Conservation (phyloP, 2,888 invertebrate species). For the Monopis laevigella region DNA sequence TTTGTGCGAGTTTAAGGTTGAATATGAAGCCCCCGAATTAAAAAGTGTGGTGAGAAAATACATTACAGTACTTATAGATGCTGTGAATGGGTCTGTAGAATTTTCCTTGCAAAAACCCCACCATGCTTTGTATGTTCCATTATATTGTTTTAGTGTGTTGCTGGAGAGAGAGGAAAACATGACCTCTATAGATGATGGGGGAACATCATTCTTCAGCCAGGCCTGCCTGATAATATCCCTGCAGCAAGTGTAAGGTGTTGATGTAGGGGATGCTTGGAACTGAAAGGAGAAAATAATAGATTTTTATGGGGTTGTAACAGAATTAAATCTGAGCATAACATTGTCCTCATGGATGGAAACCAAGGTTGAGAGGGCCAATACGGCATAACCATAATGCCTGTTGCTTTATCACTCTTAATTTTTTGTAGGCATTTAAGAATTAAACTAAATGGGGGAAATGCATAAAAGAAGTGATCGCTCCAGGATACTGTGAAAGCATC, state of each 20-base stretch:
- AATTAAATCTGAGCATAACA: slow-evolving; percentile 17
- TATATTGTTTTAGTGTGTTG: slow-evolving; percentile 17
- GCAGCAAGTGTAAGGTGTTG: slow-evolving; percentile 19
- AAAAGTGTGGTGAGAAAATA: slow-evolving; percentile 14
- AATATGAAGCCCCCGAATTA: slow-evolving; percentile 14
- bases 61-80: slow-evolving; percentile 8
- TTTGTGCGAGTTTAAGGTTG: slow-evolving; percentile 17
- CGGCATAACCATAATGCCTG: slow-evolving; percentile 22
- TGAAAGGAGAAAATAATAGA: slow-evolving; percentile 19
- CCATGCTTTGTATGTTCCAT: slow-evolving; percentile 16
- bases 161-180: slow-evolving; percentile 17
- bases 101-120: slow-evolving; percentile 14
- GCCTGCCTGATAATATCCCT: slow-evolving; percentile 17
- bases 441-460: slow-evolving; percentile 20
- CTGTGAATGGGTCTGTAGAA: not conserved
- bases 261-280: slow-evolving; percentile 17
- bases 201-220: slow-evolving; percentile 12
- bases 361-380: slow-evolving; percentile 23
- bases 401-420: slow-evolving; percentile 20
- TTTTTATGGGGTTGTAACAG: slow-evolving; percentile 17
- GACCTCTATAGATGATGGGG: slow-evolving; percentile 14
- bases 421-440: slow-evolving; percentile 16
- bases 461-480: slow-evolving; percentile 16
- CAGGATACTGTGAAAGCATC: slow-evolving; percentile 17
- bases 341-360: slow-evolving; percentile 18